These are phyloP conservation scores for Halcyon badia DNA, from an alignment of 2,797 vertebrate genomes.

Conservation along the genomic window DNA sequence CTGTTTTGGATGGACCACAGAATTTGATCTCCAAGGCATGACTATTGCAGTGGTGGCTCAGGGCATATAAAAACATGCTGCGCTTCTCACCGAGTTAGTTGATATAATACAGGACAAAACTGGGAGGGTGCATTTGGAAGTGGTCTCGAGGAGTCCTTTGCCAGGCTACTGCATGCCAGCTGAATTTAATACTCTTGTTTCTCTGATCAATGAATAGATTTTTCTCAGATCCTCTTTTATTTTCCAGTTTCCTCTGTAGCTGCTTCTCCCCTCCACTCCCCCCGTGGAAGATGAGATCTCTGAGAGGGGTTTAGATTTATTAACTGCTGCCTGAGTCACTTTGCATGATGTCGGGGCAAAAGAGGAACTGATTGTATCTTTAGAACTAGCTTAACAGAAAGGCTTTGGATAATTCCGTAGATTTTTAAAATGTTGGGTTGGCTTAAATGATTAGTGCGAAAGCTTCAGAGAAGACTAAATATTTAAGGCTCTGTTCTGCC, in stretches of 20 bases:
- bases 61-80: neutral
- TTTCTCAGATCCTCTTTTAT: neutral
- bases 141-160: neutral
- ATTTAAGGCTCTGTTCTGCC: conserved; percentile 9
- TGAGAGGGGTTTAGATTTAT: conserved; percentile 69
- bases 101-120: neutral
- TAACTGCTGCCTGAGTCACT: conserved; percentile 52
- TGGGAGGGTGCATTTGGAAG: neutral
- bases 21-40: neutral
- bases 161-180: neutral
- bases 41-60: neutral
- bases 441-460: conserved; percentile 66
- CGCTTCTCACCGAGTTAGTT: neutral
- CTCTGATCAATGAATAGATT: conserved; percentile 1
- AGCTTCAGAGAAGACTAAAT: conserved; percentile 49
- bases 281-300: conserved; percentile 45
- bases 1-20: neutral
- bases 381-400: conserved; percentile 49
- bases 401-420: conserved; percentile 48
- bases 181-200: neutral
- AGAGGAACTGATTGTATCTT: conserved; percentile 11
- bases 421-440: conserved; percentile 36
- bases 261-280: no score
- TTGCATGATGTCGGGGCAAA: conserved; percentile 16
- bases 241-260: neutral